Evolutionary conservation across 2,888 invertebrate species (phyloP), one percentile per base, ranked within the genome.

Genomic region (Eupithecia pulchellata): DNA sequence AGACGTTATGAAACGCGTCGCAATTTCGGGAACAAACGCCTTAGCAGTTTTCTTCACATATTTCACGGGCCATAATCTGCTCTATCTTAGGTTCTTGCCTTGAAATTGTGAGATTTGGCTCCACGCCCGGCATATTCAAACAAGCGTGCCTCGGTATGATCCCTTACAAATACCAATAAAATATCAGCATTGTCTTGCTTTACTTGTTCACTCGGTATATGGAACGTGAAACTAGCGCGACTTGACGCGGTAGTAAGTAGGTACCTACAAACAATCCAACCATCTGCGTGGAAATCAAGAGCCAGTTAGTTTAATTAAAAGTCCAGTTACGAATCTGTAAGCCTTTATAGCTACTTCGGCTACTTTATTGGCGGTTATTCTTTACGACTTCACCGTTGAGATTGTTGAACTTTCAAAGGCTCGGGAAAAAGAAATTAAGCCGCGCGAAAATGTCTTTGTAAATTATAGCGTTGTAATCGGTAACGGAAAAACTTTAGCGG

Each of bases 81-180:
- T 61, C 32, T n/a, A 67, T n/a, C 9, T 9, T n/a, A 66, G 57
- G 47, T 73, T 78, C 77, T 81, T 81, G 75, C 69, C 76, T 75
- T 76, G 73, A 80, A 82, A 75, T 73, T 70, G 74, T 73, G 62
- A 57, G 71, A 68, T 69, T 77, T 83, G 84, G 84, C 83, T 74
- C 69, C 32, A 47, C 75, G 83, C 82, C 83, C 75, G 73, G 71
- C 65, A 74, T 78, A 77, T 80, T 77, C 76, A 75, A 80, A 82
- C 79, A 72, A 75, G 68, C 74, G 73, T 75, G 68, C 70, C 73
- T 75, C 66, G 64, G 72, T 81, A 80, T 79, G 73, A 79, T 80
- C 74, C 64, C 66, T 69, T 68, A 78, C 72, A 81, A 77, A 78
- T 70, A 75, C 64, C 75, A 73, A 78, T 76, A 78, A 78, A 76